These are phyloP conservation scores for Nomada ferruginata DNA, from an alignment of 2,888 invertebrate species.

Conservation along the genomic window DNA sequence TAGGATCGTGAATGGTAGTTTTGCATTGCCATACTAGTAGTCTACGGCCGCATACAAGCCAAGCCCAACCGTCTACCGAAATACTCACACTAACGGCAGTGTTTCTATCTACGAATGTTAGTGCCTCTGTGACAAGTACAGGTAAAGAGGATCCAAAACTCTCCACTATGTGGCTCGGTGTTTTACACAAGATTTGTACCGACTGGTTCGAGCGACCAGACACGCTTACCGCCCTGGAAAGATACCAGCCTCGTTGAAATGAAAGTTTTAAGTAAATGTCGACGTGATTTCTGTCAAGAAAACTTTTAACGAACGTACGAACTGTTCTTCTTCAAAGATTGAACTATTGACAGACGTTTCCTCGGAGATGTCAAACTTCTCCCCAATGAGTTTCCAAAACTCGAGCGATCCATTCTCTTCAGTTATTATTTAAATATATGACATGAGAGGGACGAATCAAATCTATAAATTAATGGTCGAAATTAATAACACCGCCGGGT, in stretches of 20 bases:
- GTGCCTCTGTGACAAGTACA: constrained; percentile 94
- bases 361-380: constrained; percentile 77
- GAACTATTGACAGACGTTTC: constrained; percentile 80
- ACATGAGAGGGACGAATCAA: constrained; percentile 12
- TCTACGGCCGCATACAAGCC: constrained; percentile 94
- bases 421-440: background rate
- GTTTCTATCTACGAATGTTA: constrained; percentile 91
- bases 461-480: background rate
- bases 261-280: background rate
- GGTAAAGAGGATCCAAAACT: constrained; percentile 93
- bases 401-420: constrained; percentile 73
- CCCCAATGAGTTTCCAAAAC: constrained; percentile 66
- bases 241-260: background rate
- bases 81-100: constrained; percentile 87
- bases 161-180: constrained; percentile 90
- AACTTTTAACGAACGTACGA: constrained; percentile 74
- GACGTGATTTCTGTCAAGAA: background rate
- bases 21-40: constrained; percentile 94
- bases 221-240: constrained; percentile 82
- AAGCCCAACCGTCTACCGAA: constrained; percentile 90
- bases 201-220: constrained; percentile 88
- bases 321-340: constrained; percentile 79
- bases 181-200: constrained; percentile 91
- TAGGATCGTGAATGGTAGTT: constrained; percentile 82
- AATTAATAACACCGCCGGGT: background rate